These are phyloP conservation scores for Torymus texanus DNA, from an alignment of 2,888 invertebrate genomes.

Conservation along the genomic window DNA sequence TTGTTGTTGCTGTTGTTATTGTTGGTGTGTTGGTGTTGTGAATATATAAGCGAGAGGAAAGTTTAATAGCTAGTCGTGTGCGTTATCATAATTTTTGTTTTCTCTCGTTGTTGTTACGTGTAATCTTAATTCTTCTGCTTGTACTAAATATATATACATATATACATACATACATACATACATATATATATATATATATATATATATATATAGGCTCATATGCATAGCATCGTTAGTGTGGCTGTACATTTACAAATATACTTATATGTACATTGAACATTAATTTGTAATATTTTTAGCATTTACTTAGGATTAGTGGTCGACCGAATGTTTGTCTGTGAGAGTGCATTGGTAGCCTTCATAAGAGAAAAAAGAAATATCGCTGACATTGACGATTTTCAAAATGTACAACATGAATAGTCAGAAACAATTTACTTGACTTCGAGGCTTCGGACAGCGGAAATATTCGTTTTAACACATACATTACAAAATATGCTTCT, in stretches of 20 bases:
- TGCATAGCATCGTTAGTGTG: conserved; percentile 21
- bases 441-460: conserved; percentile 29
- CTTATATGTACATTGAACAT: conserved; percentile 27
- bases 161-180: too few species aligned
- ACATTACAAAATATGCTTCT: conserved; percentile 39
- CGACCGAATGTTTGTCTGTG: conserved; percentile 75
- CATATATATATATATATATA: conserved; percentile 21
- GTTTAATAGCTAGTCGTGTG: conserved; percentile 42
- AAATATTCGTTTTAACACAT: conserved; percentile 37
- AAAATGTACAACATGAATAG: conserved; percentile 28
- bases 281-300: conserved; percentile 40
- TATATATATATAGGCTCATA: conserved; percentile 6
- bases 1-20: conserved; percentile 21
- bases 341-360: conserved; percentile 72
- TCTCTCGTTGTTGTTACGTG: background rate
- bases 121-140: conserved; percentile 2
- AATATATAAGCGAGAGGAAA: conserved; percentile 57
- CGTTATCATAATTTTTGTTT: conserved; percentile 33
- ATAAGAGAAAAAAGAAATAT: conserved; percentile 37
- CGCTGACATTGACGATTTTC: conserved; percentile 27
- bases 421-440: conserved; percentile 29
- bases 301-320: conserved; percentile 64
- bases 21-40: conserved; percentile 57
- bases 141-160: conserved; percentile 4
- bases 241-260: conserved; percentile 44